A percentile compares a stretch with the other conserved stretches of the same genome.
phyloP scores from a whole-genome alignment of 2,113 vertebrate species.

The Tricholaema leucomelas region DNA sequence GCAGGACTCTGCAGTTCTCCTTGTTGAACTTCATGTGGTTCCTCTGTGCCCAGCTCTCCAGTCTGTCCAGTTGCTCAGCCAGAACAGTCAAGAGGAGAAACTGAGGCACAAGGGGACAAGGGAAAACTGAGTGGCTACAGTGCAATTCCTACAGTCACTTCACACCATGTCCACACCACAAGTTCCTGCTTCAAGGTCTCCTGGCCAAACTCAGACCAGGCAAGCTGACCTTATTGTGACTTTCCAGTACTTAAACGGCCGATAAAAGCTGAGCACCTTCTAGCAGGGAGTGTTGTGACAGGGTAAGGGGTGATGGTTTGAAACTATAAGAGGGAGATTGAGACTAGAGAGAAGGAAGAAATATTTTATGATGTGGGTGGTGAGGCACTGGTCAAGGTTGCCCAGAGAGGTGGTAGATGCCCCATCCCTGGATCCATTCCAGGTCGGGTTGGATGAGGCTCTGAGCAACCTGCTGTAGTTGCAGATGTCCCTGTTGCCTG shows the following conservation, averaged over 20 bases:
- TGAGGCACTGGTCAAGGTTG: too few species aligned
- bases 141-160: neutral
- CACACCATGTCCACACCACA: accelerated
- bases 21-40: too few species aligned
- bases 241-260: neutral
- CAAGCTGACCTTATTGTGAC: neutral
- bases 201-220: neutral
- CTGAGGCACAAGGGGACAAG: neutral
- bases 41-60: too few species aligned
- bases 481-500: too few species aligned
- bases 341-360: too few species aligned
- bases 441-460: too few species aligned
- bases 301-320: neutral
- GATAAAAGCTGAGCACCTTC: neutral
- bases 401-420: too few species aligned
- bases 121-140: neutral
- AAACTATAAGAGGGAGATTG: too few species aligned
- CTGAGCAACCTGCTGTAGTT: too few species aligned
- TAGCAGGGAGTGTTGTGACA: neutral
- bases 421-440: too few species aligned
- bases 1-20: too few species aligned
- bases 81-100: neutral
- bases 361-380: too few species aligned
- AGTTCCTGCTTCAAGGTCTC: accelerated
- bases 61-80: neutral